phyloP scores from a whole-genome alignment of 2,888 invertebrate species.

The Agriopis leucophaearia region DNA sequence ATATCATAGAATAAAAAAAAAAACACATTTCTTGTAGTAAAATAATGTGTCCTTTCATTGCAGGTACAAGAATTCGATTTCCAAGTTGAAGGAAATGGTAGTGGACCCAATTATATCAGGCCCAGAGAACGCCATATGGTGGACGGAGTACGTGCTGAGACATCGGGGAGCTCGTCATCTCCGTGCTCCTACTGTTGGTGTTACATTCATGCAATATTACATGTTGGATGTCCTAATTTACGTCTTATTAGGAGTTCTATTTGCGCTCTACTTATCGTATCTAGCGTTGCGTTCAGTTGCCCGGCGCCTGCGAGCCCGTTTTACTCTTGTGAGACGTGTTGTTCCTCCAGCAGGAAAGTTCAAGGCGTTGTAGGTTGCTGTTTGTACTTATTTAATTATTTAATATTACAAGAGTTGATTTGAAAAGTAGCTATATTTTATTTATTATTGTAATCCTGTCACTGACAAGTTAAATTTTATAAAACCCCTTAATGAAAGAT shows the following conservation, averaged over 20 bases:
- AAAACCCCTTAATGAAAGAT: not conserved
- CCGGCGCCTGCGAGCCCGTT: slow-evolving; percentile 57
- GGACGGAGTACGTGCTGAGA: slow-evolving; percentile 84
- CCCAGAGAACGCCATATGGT: slow-evolving; percentile 81
- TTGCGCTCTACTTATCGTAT: slow-evolving; percentile 51
- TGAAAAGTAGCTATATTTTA: not conserved
- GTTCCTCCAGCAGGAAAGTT: slow-evolving; percentile 63
- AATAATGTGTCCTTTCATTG: slow-evolving; percentile 37
- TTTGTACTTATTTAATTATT: not conserved
- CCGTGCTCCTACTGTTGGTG: slow-evolving; percentile 72
- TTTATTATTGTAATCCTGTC: not conserved
- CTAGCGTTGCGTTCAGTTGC: slow-evolving; percentile 53
- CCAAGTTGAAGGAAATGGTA: slow-evolving; percentile 59
- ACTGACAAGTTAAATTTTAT: not conserved
- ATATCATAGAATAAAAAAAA: too few relatives aligned
- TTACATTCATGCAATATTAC: slow-evolving; percentile 70
- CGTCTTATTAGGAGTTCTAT: slow-evolving; percentile 46
- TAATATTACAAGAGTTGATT: not conserved
- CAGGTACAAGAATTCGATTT: slow-evolving; percentile 72
- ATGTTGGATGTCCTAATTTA: slow-evolving; percentile 68
- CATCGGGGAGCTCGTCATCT: slow-evolving; percentile 77
- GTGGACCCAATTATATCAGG: slow-evolving; percentile 71
- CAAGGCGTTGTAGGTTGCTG: slow-evolving; percentile 66
- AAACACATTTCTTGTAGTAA: not conserved
- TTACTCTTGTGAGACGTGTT: slow-evolving; percentile 43